Evolutionary conservation across 2,113 vertebrate genomes (phyloP), one percentile per base, ranked within the genome.

Genomic region (Pollachius pollachius): DNA sequence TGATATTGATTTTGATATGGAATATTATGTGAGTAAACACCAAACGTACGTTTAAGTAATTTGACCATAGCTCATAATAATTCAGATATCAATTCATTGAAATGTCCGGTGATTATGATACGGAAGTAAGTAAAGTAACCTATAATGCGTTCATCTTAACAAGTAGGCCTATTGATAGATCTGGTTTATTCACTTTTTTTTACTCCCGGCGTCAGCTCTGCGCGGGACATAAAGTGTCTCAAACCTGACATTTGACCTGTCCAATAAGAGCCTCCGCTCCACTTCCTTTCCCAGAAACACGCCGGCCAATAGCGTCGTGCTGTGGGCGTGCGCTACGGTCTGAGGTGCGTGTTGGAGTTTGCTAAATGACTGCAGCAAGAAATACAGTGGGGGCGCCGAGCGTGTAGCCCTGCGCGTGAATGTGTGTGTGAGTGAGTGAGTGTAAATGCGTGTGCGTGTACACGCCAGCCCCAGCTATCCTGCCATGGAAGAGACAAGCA

Each of bases 311-410:
- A 79, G 82, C 84, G 71, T 84, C 74, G 57, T 67, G 13, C 13
- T 79, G 91, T 91, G 92, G 95, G 96, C 94, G 94, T 94, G 94
- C 92, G 82, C 84, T 80, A 74, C 89, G 82, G 83, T 80, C 75
- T 89, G 91, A 90, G 90, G 87, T 93, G 92, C 85, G 74, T 84
- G 87, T 87, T 89, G 90, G 92, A 95, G 95, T 97, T 96, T 96
- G 94, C 92, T 96, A 97, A 98, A 98, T 98, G 94, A 98, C 97
- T 99, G 96, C 96, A 96, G 96, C 91, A 96, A 92, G 94, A 94
- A 94, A 93, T 81, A 89, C 91, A 88, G 90, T 85, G 79, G 78
- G 90, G 85, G 91, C 77, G 85, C 90, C 83, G 84, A 85, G 76
- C 77, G 81, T 65, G 80, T 81, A 86, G 78, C 74, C 72, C 71